Evolutionary conservation across 2,888 invertebrate species (phyloP).

Genomic region (Agrilus cyanescens): DNA sequence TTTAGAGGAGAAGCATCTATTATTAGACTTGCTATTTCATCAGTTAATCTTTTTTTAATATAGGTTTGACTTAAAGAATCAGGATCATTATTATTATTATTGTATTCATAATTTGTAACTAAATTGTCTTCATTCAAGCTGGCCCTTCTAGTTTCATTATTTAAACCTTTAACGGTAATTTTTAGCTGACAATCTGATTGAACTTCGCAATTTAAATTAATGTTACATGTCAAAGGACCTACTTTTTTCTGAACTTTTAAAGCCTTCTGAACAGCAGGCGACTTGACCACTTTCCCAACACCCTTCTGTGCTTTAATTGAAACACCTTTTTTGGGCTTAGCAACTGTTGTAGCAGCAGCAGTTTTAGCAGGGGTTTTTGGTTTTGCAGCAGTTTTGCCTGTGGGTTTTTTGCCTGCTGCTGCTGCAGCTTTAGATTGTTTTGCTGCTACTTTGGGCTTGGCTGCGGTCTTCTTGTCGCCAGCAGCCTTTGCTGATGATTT

Average conservation of each 20-base stretch:
- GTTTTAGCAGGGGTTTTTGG: conserved; percentile 28
- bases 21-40: too few relatives aligned
- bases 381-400: conserved; percentile 34
- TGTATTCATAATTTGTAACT: too few relatives aligned
- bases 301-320: conserved; percentile 43
- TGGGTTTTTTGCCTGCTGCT: conserved; percentile 30
- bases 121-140: too few relatives aligned
- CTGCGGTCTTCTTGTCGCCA: conserved; percentile 37
- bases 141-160: too few relatives aligned
- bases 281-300: conserved; percentile 36
- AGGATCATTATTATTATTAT: too few relatives aligned
- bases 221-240: conserved; percentile 15
- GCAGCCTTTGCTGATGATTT: conserved; percentile 33
- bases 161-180: too few relatives aligned
- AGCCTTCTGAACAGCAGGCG: conserved; percentile 55
- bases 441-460: conserved; percentile 35
- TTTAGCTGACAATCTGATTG: too few relatives aligned
- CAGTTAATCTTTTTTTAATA: too few relatives aligned
- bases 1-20: too few relatives aligned
- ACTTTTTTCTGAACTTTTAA: conserved; percentile 80
- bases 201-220: too few relatives aligned
- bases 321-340: conserved; percentile 40
- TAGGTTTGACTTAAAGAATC: too few relatives aligned
- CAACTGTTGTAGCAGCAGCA: conserved; percentile 23
- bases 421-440: conserved; percentile 28